A percentile compares a stretch with the other conserved stretches of the same genome.
phyloP scores from a whole-genome alignment of 2,888 invertebrate species.

The Coelinius sp. region DNA sequence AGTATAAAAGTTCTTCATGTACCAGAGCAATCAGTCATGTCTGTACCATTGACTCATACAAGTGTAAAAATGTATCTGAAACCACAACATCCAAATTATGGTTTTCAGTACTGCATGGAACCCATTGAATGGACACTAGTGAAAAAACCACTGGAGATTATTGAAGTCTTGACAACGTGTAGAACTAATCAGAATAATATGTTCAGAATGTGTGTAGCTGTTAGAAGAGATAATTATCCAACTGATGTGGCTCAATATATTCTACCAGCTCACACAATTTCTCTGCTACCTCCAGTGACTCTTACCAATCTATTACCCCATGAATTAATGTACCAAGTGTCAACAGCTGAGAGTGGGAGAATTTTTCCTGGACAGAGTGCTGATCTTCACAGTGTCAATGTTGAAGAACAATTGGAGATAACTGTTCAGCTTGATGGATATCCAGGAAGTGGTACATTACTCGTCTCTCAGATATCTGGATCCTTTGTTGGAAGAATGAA shows the following conservation, averaged over 20 bases:
- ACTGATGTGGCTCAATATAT: slow-evolving; percentile 74
- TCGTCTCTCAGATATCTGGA: slow-evolving; percentile 65
- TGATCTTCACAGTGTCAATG: slow-evolving; percentile 71
- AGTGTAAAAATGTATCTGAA: slow-evolving; percentile 83
- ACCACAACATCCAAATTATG: slow-evolving; percentile 74
- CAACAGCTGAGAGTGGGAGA: slow-evolving; percentile 69
- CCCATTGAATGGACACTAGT: slow-evolving; percentile 77
- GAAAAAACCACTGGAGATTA: slow-evolving; percentile 68
- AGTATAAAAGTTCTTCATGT: slow-evolving; percentile 59
- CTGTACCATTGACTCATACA: slow-evolving; percentile 84
- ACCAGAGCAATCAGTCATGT: slow-evolving; percentile 75
- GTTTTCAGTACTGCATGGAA: slow-evolving; percentile 74
- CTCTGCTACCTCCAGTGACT: slow-evolving; percentile 86
- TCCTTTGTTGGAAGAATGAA: slow-evolving; percentile 80
- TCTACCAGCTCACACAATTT: slow-evolving; percentile 90
- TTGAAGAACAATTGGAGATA: slow-evolving; percentile 81
- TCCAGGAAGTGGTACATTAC: slow-evolving; percentile 76
- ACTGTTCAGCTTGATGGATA: slow-evolving; percentile 89
- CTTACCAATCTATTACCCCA: slow-evolving; percentile 91
- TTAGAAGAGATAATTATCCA: slow-evolving; percentile 87
- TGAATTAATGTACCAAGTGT: slow-evolving; percentile 79
- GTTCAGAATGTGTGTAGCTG: slow-evolving; percentile 83
- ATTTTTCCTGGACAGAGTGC: slow-evolving; percentile 71
- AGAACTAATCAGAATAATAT: slow-evolving; percentile 64
- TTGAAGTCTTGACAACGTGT: slow-evolving; percentile 63